Evolutionary conservation across 2,888 invertebrate species (phyloP).

Genomic region (Microctonus hyperodae): DNA sequence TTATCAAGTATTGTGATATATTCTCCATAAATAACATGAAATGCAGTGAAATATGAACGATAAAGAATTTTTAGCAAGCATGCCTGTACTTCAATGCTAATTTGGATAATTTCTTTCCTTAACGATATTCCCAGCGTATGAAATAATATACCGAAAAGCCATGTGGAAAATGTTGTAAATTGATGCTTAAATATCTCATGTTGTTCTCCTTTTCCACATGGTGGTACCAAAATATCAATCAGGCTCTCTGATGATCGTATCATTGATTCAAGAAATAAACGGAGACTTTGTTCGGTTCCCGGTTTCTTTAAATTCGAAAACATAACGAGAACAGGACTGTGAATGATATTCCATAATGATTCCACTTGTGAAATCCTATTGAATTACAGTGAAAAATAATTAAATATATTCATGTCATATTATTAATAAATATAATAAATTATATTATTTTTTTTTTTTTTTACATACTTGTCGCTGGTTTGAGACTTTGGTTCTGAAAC

Average conservation of each 20-base stretch:
- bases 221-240: slow-evolving; percentile 52
- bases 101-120: slow-evolving; percentile 45
- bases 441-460: too few species aligned
- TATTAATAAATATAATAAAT: neutral
- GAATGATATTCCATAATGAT: slow-evolving; percentile 71
- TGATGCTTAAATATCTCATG: slow-evolving; percentile 43
- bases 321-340: slow-evolving; percentile 68
- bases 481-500: neutral
- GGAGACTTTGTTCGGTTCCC: slow-evolving; percentile 68
- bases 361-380: slow-evolving; percentile 49
- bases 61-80: slow-evolving; percentile 55
- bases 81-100: slow-evolving; percentile 55
- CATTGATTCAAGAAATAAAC: slow-evolving; percentile 68
- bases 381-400: neutral
- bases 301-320: slow-evolving; percentile 68
- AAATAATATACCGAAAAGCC: slow-evolving; percentile 74
- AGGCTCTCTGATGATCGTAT: slow-evolving; percentile 50
- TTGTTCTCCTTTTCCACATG: slow-evolving; percentile 39
- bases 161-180: slow-evolving; percentile 68
- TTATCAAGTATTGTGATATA: slow-evolving; percentile 53
- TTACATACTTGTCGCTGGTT: neutral
- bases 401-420: slow-evolving; percentile 15
- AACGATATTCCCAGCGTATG: slow-evolving; percentile 67
- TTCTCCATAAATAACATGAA: slow-evolving; percentile 47
- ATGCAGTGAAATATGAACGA: slow-evolving; percentile 48